Evolutionary conservation across 2,113 vertebrate genomes (phyloP).

Genomic region (Gavia stellata): DNA sequence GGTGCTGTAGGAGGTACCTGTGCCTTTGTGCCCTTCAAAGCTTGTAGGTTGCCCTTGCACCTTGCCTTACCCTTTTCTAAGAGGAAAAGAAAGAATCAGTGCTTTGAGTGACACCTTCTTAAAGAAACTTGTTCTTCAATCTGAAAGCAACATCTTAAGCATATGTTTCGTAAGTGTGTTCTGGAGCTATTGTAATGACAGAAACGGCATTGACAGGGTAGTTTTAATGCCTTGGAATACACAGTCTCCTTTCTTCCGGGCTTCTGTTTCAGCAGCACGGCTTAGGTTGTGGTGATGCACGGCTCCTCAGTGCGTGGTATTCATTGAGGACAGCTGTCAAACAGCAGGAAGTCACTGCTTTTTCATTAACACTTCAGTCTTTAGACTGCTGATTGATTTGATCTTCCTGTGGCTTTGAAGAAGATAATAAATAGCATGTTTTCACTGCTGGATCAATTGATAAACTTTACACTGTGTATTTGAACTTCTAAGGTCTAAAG

Average conservation of each 20-base stretch:
- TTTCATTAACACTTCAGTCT: neutral
- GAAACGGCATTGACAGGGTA: neutral
- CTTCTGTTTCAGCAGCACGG: neutral
- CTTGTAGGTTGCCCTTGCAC: neutral
- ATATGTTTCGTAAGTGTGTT: neutral
- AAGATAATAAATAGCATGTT: neutral
- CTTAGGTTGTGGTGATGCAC: neutral
- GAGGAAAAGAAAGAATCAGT: neutral
- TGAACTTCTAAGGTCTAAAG: neutral
- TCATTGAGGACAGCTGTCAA: neutral
- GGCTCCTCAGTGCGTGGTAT: neutral
- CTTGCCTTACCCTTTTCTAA: neutral
- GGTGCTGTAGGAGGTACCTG: neutral
- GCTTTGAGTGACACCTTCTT: neutral
- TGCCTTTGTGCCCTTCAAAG: neutral
- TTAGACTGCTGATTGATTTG: neutral
- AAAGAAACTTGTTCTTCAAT: neutral
- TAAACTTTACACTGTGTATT: neutral
- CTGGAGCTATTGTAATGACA: neutral
- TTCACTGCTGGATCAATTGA: neutral
- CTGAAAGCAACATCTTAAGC: neutral
- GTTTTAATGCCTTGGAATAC: neutral
- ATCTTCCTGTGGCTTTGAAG: conserved; percentile 8
- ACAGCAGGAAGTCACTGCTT: neutral
- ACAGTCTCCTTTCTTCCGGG: neutral